Base-by-base conservation (phyloP, 1,140 invertebrate species). In the Drosophila murphyi region DNA sequence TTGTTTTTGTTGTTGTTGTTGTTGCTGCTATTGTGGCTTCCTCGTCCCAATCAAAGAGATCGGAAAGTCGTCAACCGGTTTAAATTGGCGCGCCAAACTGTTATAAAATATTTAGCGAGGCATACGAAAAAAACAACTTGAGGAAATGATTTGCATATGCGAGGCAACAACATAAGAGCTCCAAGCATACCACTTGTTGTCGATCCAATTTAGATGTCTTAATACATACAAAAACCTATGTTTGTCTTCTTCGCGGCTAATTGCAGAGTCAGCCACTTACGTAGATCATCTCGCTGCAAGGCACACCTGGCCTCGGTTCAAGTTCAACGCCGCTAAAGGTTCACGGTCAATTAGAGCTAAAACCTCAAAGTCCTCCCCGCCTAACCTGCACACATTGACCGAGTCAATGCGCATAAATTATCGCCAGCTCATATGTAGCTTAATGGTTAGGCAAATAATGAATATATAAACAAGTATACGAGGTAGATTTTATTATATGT, bases 81-180 rank as follows among this genome's bases (percentile, higher is more conserved):
- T 57, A 45, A 71, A 68, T 63, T 69, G 82, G 71, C 71, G 81
- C 79, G 69, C 76, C 82, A 67, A 79, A 77, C 65, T 45, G 59
- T 37, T 71, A 55, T 52, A 71, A 65, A 56, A 37, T 45, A n/a
- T 64, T 56, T 57, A 52, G 64, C 78, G 43, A 80, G 72, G 54
- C 74, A 78, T 62, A 72, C 50, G 69, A 81, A 72, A 64, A 54
- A 48, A 34, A 8, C 39, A 85, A 71, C 71, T 71, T 89, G 78
- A 85, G 85, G 85, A 89, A 89, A 89, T 81, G 72, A 89, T 89
- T 89, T 89, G 80, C 85, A 89, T 81, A 60, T 70, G 31, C 47
- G 51, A 31, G 2, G 47, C 41, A 55, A 76, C 48, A 56, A 50
- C 50, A 52, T 39, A 39, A 43, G 4, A n/a, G 8, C 37, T 12